phyloP scores from a whole-genome alignment of 2,797 vertebrate genomes.

The Sebastes oblongus region DNA sequence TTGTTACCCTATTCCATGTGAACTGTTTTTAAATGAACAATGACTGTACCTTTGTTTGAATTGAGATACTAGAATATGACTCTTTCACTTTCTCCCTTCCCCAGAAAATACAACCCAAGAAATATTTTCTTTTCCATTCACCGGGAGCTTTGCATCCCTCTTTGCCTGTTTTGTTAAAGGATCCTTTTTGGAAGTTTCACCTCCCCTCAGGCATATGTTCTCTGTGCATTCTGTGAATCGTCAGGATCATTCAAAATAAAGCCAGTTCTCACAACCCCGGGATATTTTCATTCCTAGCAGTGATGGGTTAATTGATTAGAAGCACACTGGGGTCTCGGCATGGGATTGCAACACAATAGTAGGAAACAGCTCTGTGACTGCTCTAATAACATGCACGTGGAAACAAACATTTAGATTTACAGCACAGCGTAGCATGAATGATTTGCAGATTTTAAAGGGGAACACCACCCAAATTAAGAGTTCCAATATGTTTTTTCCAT shows the following conservation, averaged over 20 bases:
- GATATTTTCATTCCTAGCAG: constrained; percentile 65
- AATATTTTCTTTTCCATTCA: constrained; percentile 52
- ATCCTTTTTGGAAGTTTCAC: constrained; percentile 37
- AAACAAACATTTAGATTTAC: neutral
- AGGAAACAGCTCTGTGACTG: constrained; percentile 32
- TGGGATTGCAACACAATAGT: constrained; percentile 53
- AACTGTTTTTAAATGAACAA: neutral
- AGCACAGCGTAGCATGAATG: neutral
- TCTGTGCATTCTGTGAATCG: constrained; percentile 56
- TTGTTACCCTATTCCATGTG: neutral
- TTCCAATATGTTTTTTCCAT: too few species aligned
- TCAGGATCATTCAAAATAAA: constrained; percentile 67
- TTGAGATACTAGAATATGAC: neutral
- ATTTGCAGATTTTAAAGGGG: neutral
- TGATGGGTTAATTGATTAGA: constrained; percentile 74
- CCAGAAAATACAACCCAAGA: constrained; percentile 10
- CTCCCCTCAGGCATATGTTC: constrained; percentile 40
- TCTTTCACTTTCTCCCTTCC: constrained; percentile 12
- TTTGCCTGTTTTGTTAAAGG: constrained; percentile 52
- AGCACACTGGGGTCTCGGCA: constrained; percentile 40
- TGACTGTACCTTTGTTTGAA: neutral
- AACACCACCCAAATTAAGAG: neutral
- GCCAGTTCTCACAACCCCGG: constrained; percentile 55
- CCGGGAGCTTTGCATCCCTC: constrained; percentile 8
- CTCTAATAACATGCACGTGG: constrained; percentile 40